phyloP scores from a whole-genome alignment of 2,888 invertebrate species.

The Uropetala carovei region DNA sequence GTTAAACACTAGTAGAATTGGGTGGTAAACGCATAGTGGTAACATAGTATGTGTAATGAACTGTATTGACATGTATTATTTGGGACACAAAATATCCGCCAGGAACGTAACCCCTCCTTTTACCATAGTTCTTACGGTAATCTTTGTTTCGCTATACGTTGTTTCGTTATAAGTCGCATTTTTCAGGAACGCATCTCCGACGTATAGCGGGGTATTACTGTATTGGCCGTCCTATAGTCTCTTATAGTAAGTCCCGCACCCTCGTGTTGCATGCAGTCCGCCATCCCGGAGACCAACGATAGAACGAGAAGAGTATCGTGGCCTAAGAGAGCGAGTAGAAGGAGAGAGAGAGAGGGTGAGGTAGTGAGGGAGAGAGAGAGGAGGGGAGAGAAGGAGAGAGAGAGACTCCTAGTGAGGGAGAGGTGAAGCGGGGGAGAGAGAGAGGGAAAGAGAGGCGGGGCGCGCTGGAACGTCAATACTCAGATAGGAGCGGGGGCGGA shows the following conservation, averaged over 20 bases:
- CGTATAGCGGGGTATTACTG: too few relatives aligned
- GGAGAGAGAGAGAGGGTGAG: neutral
- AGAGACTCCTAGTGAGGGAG: neutral
- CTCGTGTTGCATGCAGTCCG: neutral
- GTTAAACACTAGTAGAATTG: too few relatives aligned
- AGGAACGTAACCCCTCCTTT: too few relatives aligned
- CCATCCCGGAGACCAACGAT: neutral
- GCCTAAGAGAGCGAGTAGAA: neutral
- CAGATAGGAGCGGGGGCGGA: slow-evolving; percentile 31
- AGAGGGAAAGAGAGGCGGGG: slow-evolving; percentile 30
- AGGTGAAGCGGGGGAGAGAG: neutral
- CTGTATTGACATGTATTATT: too few relatives aligned
- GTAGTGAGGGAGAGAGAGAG: neutral
- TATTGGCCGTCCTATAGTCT: neutral
- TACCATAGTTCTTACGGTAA: too few relatives aligned
- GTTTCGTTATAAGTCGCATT: too few relatives aligned
- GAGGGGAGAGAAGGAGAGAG: neutral
- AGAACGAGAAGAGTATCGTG: neutral
- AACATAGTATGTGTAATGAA: too few relatives aligned
- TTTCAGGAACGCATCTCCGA: too few relatives aligned
- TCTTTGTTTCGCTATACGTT: too few relatives aligned
- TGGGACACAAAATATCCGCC: too few relatives aligned
- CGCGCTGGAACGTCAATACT: slow-evolving; percentile 62
- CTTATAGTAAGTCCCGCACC: neutral
- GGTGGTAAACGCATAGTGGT: too few relatives aligned